Evolutionary conservation across 2,888 invertebrate genomes (phyloP).

Genomic region (Cryptosula pallasiana): DNA sequence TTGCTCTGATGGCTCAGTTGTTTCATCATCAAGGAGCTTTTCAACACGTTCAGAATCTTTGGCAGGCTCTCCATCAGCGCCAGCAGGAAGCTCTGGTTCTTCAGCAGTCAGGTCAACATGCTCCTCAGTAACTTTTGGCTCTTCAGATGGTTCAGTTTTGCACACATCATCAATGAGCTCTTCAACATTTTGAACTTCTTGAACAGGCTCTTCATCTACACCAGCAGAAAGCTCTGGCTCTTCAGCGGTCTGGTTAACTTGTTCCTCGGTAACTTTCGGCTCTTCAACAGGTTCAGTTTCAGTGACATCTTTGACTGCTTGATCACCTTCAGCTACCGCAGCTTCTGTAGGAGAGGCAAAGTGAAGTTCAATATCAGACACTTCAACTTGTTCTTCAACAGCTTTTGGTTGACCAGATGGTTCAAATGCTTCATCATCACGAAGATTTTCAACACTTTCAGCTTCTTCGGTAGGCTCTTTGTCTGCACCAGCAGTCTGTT

Average conservation of each 20-base stretch:
- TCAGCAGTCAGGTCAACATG: neutral
- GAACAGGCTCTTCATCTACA: neutral
- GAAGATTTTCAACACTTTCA: neutral
- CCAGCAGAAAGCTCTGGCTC: too few relatives aligned
- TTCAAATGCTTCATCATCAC: neutral
- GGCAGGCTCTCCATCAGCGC: neutral
- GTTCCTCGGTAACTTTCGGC: too few relatives aligned
- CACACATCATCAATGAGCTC: neutral
- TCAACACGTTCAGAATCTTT: neutral
- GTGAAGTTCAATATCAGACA: neutral
- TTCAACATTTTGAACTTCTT: neutral
- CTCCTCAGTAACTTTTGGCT: neutral
- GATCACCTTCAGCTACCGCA: neutral
- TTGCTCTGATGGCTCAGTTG: neutral
- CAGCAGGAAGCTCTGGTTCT: neutral
- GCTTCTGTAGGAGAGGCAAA: too few relatives aligned
- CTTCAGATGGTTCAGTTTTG: neutral
- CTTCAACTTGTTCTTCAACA: neutral
- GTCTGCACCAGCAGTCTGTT: neutral
- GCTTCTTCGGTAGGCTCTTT: neutral
- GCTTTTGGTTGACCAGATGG: neutral
- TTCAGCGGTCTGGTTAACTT: too few relatives aligned
- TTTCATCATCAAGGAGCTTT: neutral
- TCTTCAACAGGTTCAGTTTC: neutral
- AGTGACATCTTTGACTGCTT: neutral